phyloP scores from a whole-genome alignment of 2,113 vertebrate genomes.

The Neogale vison region DNA sequence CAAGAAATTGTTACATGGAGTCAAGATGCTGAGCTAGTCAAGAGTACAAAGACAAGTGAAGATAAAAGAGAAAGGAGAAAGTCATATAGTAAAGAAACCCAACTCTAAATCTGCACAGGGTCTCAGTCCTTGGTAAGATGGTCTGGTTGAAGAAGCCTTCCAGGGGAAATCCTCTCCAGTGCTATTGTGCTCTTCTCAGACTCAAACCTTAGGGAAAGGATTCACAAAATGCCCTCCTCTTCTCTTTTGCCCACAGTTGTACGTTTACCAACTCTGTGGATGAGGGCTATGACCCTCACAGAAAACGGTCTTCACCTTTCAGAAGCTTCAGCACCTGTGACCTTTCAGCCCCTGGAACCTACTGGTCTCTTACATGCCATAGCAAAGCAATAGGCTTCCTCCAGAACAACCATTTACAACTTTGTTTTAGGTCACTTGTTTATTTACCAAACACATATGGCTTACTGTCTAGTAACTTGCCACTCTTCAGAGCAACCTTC shows the following conservation, averaged over 20 bases:
- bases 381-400: not conserved
- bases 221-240: not conserved
- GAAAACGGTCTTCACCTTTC: not conserved
- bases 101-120: not conserved
- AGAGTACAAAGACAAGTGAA: not conserved
- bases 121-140: not conserved
- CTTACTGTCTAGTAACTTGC: not conserved
- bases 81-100: not conserved
- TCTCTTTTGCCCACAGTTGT: not conserved
- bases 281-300: not conserved
- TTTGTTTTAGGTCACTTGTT: not conserved
- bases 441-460: not conserved
- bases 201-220: not conserved
- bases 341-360: not conserved
- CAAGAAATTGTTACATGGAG: not conserved
- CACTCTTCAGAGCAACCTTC: not conserved
- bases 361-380: not conserved
- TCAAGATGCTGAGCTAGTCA: not conserved
- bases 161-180: not conserved
- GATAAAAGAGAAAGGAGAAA: not conserved
- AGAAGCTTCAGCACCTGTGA: not conserved
- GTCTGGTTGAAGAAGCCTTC: not conserved
- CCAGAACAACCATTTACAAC: not conserved
- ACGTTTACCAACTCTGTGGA: not conserved
- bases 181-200: not conserved